phyloP scores from a whole-genome alignment of 2,113 vertebrate species.

The Uria aalge region DNA sequence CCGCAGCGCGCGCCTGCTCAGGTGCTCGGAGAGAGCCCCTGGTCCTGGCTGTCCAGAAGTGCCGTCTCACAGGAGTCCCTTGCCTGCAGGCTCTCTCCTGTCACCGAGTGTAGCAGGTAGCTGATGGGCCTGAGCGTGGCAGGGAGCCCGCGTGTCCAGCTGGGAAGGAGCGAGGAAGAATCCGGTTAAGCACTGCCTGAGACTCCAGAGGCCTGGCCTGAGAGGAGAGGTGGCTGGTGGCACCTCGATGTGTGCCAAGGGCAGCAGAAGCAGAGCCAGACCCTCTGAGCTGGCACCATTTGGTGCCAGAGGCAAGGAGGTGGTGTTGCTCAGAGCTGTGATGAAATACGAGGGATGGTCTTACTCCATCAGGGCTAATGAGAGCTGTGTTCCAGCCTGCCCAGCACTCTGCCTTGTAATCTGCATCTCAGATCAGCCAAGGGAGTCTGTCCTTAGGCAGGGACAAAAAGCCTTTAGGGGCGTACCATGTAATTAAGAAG shows the following conservation, averaged over 20 bases:
- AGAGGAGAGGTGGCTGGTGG: background rate
- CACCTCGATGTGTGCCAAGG: background rate
- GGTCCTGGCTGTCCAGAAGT: background rate
- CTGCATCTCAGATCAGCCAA: background rate
- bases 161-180: background rate
- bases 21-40: background rate
- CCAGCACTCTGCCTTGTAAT: background rate
- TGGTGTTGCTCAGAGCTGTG: background rate
- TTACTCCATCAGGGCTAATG: background rate
- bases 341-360: background rate
- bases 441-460: background rate
- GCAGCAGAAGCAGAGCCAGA: background rate
- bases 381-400: background rate
- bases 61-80: background rate
- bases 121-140: background rate
- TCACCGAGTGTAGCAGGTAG: background rate
- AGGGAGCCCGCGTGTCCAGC: rapidly evolving
- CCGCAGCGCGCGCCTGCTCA: background rate
- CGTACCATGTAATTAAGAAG: background rate
- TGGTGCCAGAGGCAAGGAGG: background rate
- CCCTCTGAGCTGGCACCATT: background rate
- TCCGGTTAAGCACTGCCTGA: background rate
- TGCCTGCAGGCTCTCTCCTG: background rate
- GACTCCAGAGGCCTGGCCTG: background rate
- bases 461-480: background rate